These are phyloP conservation scores for Brachionus calyciflorus DNA, from an alignment of 1,140 invertebrate genomes.

Conservation along the genomic window DNA sequence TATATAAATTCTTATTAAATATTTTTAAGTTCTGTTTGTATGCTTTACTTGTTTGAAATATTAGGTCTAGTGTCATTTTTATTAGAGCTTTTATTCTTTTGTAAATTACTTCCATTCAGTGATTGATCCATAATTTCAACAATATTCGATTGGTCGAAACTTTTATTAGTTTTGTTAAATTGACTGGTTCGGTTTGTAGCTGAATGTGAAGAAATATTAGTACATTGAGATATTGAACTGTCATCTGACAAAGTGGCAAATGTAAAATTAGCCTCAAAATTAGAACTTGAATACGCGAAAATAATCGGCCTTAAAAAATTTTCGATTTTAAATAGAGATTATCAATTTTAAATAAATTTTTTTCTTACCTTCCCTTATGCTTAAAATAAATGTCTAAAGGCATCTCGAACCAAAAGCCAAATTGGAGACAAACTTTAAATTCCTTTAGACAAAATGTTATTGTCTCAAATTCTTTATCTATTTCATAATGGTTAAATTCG, in stretches of 20 bases:
- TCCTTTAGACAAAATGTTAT: conserved; percentile 42
- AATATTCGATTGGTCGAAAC: conserved; percentile 9
- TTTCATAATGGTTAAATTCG: conserved; percentile 43
- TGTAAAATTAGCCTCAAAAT: conserved; percentile 33
- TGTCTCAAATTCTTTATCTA: conserved; percentile 21
- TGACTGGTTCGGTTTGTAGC: neutral
- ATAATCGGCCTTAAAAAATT: neutral
- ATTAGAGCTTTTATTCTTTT: neutral
- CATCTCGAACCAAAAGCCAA: conserved; percentile 37
- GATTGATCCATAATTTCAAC: conserved; percentile 24
- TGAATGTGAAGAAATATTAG: neutral
- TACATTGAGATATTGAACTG: neutral
- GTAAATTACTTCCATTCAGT: neutral
- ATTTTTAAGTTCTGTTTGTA: too few relatives aligned
- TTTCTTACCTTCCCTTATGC: conserved; percentile 14
- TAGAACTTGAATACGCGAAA: neutral
- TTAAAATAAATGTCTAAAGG: conserved; percentile 39
- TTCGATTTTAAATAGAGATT: neutral
- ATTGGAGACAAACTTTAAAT: conserved; percentile 19
- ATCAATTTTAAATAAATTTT: neutral
- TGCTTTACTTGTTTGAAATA: conserved; percentile 6
- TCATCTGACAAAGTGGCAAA: conserved; percentile 40
- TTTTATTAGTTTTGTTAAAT: neutral
- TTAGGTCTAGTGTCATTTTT: neutral
- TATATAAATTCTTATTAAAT: too few relatives aligned